These are phyloP conservation scores for Erinaceus europaeus DNA, from an alignment of 2,113 vertebrate genomes.

Conservation along the genomic window DNA sequence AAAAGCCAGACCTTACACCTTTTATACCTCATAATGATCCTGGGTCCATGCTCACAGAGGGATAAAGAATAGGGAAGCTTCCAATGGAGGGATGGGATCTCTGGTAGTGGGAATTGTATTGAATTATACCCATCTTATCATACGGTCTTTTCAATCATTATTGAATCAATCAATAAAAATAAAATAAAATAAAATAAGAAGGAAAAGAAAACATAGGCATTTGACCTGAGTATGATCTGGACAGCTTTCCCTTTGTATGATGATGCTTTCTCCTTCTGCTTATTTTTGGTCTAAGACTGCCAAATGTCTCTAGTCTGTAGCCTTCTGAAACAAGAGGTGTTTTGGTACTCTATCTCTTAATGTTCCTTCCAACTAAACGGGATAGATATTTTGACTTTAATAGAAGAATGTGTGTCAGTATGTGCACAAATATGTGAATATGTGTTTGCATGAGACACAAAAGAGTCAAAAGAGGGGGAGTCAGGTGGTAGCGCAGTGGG, in stretches of 20 bases:
- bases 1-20: too few species aligned
- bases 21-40: too few species aligned
- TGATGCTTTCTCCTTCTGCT: background rate
- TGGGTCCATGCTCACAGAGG: too few species aligned
- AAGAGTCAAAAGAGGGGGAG: too few species aligned
- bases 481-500: too few species aligned
- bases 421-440: background rate
- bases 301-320: background rate
- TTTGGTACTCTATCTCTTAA: background rate
- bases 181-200: too few species aligned
- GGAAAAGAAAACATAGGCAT: background rate
- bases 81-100: too few species aligned
- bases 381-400: background rate
- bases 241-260: background rate
- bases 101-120: too few species aligned
- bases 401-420: background rate
- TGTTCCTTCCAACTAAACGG: background rate
- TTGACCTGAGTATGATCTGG: background rate
- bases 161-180: too few species aligned
- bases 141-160: too few species aligned
- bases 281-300: background rate
- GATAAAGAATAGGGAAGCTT: too few species aligned
- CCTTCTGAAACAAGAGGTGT: background rate
- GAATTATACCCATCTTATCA: too few species aligned
- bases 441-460: background rate